Conservation (phyloP, 2,888 invertebrate genomes). For the Tupiocoris notatus region DNA sequence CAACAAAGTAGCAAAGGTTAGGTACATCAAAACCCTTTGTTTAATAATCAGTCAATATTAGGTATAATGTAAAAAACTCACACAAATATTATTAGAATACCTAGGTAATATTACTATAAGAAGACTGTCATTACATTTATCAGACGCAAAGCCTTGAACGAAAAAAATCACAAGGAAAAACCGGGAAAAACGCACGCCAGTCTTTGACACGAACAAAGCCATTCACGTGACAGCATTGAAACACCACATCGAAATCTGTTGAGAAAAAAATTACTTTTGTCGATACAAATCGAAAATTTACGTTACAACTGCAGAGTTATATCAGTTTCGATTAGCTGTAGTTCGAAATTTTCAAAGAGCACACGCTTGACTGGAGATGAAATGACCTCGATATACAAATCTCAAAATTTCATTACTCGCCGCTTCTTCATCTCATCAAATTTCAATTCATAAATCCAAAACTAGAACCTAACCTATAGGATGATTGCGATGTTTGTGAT, state of each 20-base stretch:
- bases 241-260: not conserved
- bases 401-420: too few relatives aligned
- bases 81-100: slow-evolving; percentile 15
- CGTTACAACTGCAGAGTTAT: too few relatives aligned
- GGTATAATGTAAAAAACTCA: slow-evolving; percentile 42
- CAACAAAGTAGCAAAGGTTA: not conserved
- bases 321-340: not conserved
- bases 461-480: too few relatives aligned
- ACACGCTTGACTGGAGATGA: too few relatives aligned
- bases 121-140: slow-evolving; percentile 1
- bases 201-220: not conserved
- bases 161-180: not conserved
- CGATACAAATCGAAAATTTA: too few relatives aligned
- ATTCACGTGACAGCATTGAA: not conserved
- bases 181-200: not conserved
- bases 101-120: slow-evolving; percentile 13
- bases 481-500: too few relatives aligned
- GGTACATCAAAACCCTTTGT: slow-evolving; percentile 19
- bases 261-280: too few relatives aligned
- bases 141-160: not conserved
- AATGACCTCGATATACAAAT: too few relatives aligned
- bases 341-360: too few relatives aligned
- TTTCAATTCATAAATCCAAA: too few relatives aligned
- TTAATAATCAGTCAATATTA: slow-evolving; percentile 45
- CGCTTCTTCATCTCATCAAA: too few relatives aligned